These are phyloP conservation scores for Troilus luridus DNA, from an alignment of 2,888 invertebrate species.

Conservation along the genomic window DNA sequence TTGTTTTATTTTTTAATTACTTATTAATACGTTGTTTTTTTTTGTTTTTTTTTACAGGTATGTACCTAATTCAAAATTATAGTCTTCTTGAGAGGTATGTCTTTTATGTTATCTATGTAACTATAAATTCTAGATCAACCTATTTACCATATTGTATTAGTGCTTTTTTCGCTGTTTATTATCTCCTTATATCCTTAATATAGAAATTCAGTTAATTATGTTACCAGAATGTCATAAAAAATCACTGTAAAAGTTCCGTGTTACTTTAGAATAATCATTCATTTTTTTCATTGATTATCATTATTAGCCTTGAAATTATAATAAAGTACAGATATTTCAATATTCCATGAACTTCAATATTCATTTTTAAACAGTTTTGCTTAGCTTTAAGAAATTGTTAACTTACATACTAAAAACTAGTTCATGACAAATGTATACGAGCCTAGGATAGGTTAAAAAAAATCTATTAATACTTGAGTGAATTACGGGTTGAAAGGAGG, in stretches of 20 bases:
- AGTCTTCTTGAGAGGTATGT: neutral
- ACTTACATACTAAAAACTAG: neutral
- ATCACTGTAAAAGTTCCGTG: neutral
- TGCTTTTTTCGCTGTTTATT: too few relatives aligned
- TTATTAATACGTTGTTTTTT: too few relatives aligned
- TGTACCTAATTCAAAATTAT: neutral
- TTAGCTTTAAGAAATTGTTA: neutral
- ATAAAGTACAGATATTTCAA: too few relatives aligned
- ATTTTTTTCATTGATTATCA: too few relatives aligned
- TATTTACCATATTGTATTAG: too few relatives aligned
- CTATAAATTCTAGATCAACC: too few relatives aligned
- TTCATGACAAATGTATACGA: neutral
- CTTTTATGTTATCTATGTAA: neutral
- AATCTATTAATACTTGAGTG: neutral
- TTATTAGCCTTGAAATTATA: too few relatives aligned
- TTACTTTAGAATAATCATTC: neutral
- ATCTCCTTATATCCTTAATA: too few relatives aligned
- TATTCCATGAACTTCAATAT: too few relatives aligned
- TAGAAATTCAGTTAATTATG: neutral
- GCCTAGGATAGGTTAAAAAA: neutral
- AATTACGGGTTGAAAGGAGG: constrained; percentile 2
- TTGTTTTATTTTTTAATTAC: too few relatives aligned
- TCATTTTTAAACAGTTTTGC: too few relatives aligned
- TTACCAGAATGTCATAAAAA: neutral
- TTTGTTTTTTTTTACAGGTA: neutral